Evolutionary conservation across 2,113 vertebrate species (phyloP).

Genomic region (Megaceryle maxima): DNA sequence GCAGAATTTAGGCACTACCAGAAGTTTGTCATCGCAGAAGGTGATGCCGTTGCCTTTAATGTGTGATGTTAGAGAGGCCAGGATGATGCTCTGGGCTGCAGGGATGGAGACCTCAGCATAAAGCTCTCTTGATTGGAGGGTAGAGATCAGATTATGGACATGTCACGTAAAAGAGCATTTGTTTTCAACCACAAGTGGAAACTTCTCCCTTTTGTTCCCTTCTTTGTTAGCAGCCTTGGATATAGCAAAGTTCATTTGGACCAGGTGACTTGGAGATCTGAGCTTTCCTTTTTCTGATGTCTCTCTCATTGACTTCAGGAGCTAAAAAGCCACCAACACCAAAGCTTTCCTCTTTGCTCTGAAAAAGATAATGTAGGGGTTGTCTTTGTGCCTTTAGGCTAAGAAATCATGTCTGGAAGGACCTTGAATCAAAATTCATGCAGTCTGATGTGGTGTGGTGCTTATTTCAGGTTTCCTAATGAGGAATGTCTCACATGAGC

Average conservation of each 20-base stretch:
- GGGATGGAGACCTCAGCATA: not conserved
- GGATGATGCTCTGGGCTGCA: not conserved
- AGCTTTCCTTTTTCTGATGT: not conserved
- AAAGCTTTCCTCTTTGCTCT: not conserved
- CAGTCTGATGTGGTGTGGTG: not conserved
- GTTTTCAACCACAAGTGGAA: not conserved
- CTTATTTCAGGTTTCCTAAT: not conserved
- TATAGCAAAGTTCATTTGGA: not conserved
- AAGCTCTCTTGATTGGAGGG: not conserved
- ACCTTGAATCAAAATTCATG: not conserved
- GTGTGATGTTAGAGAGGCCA: not conserved
- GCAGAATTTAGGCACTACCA: fast-evolving
- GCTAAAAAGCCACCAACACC: not conserved
- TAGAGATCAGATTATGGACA: not conserved
- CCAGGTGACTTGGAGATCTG: not conserved
- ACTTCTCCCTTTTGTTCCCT: not conserved
- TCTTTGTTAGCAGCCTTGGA: fast-evolving
- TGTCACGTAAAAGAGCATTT: not conserved
- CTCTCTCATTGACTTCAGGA: not conserved
- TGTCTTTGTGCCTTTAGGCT: not conserved
- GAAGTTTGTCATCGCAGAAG: not conserved
- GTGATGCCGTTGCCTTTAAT: too few species aligned
- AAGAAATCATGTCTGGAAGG: not conserved
- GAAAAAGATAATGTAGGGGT: not conserved
- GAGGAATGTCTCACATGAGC: not conserved